These are phyloP conservation scores for Gymnoscopelus microlampas DNA, from an alignment of 2,797 vertebrate genomes.

Conservation along the genomic window DNA sequence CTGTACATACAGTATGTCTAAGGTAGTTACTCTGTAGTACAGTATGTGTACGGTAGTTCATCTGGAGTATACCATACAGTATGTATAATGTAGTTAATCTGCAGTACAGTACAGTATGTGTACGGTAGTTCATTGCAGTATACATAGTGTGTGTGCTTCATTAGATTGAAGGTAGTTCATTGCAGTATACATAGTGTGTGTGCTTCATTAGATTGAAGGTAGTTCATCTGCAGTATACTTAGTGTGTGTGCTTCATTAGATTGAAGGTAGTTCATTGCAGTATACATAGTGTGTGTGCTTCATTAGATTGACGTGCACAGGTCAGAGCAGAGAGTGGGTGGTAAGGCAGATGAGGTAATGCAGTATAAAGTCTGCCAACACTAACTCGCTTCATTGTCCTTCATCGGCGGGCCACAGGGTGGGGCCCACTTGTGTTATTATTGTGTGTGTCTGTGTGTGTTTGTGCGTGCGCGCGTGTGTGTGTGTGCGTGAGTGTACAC, in stretches of 20 bases:
- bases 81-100: too few species aligned
- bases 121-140: too few species aligned
- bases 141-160: too few species aligned
- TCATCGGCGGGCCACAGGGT: conserved; percentile 71
- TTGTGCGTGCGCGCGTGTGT: conserved; percentile 13
- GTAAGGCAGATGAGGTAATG: conserved; percentile 73
- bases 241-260: too few species aligned
- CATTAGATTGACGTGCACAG: conserved; percentile 28
- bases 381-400: conserved; percentile 79
- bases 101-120: too few species aligned
- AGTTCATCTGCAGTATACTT: too few species aligned
- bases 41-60: too few species aligned
- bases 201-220: conserved; percentile 22
- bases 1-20: too few species aligned
- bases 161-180: too few species aligned
- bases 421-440: conserved; percentile 59
- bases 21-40: too few species aligned
- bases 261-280: too few species aligned
- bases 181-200: conserved; percentile 28
- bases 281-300: conserved; percentile 38
- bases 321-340: conserved; percentile 50
- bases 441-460: conserved; percentile 25
- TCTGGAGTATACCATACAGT: too few species aligned
- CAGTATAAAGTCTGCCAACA: conserved; percentile 74
- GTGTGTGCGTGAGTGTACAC: conserved; percentile 16